Percentiles rank a stretch among this genome's conserved stretches.
phyloP scores from a whole-genome alignment of 2,888 invertebrate species.

The Rhingia rostrata region DNA sequence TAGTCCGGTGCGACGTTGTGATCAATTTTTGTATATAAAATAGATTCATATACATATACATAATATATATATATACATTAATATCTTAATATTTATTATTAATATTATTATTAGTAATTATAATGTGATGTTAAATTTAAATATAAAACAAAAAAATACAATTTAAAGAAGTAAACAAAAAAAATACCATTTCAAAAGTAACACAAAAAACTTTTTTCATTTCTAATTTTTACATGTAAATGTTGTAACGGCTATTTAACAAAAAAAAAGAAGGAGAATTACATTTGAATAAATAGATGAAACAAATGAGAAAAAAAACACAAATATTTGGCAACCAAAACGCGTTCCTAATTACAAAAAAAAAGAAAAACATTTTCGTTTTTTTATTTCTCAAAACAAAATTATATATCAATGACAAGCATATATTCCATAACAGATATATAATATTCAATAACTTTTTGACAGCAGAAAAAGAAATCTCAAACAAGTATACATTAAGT shows the following conservation, averaged over 20 bases:
- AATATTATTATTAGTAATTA: constrained; percentile 75
- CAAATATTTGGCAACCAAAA: constrained; percentile 55
- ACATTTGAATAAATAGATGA: constrained; percentile 31
- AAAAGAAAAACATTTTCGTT: constrained; percentile 1
- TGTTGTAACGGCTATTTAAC: constrained; percentile 66
- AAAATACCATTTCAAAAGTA: constrained; percentile 54
- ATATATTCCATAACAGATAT: constrained; percentile 22
- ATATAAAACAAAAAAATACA: constrained; percentile 60
- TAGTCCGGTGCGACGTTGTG: constrained; percentile 73
- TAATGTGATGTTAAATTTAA: constrained; percentile 80
- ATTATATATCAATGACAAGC: neutral
- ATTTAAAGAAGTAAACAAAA: constrained; percentile 51
- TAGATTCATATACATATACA: constrained; percentile 74
- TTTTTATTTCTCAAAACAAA: constrained; percentile 28
- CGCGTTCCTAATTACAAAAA: constrained; percentile 62
- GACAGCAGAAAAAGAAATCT: constrained; percentile 3
- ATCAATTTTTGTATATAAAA: constrained; percentile 75
- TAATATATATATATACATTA: constrained; percentile 70
- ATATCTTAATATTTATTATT: constrained; percentile 77
- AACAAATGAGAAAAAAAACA: constrained; percentile 12
- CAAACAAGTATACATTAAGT: constrained; percentile 4
- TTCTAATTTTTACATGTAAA: constrained; percentile 65
- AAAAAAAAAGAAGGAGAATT: constrained; percentile 21
- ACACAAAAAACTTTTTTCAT: constrained; percentile 38
- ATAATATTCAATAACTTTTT: constrained; percentile 67